These are phyloP conservation scores for Lethenteron camtschaticum DNA, from an alignment of 2,113 vertebrate genomes.

Conservation along the genomic window DNA sequence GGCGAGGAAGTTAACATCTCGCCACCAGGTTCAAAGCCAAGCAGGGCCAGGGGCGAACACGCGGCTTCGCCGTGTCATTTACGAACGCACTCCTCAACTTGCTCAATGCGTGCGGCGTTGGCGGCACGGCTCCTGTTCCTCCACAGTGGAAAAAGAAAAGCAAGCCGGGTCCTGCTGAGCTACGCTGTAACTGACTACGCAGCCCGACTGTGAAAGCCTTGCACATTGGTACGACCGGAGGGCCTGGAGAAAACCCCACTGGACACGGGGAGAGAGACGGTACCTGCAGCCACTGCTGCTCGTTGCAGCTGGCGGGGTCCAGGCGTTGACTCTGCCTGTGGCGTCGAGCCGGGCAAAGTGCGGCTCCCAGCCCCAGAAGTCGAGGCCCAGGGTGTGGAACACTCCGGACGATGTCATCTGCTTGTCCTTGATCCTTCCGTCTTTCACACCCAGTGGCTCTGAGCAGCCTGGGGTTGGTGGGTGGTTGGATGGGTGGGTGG, in stretches of 20 bases:
- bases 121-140: no score
- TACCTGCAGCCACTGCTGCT: constrained; percentile 77
- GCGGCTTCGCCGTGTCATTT: no score
- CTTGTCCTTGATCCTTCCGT: constrained; percentile 35
- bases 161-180: not conserved
- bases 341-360: constrained; percentile 59
- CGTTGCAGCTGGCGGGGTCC: constrained; percentile 38
- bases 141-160: not conserved
- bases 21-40: no score
- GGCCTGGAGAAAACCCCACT: not conserved
- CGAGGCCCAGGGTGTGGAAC: constrained; percentile 63
- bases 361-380: constrained; percentile 57
- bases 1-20: no score
- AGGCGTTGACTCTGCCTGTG: constrained; percentile 72
- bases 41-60: no score
- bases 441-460: constrained; percentile 65
- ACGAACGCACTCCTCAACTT: no score
- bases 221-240: not conserved
- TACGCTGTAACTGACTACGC: not conserved
- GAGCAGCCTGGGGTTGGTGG: constrained; percentile 41
- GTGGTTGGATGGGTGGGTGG: no score
- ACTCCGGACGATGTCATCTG: constrained; percentile 64
- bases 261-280: not conserved
- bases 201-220: not conserved
- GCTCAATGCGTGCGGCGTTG: no score